phyloP scores from a whole-genome alignment of 2,888 invertebrate genomes.

The Scaptomyza parva region DNA sequence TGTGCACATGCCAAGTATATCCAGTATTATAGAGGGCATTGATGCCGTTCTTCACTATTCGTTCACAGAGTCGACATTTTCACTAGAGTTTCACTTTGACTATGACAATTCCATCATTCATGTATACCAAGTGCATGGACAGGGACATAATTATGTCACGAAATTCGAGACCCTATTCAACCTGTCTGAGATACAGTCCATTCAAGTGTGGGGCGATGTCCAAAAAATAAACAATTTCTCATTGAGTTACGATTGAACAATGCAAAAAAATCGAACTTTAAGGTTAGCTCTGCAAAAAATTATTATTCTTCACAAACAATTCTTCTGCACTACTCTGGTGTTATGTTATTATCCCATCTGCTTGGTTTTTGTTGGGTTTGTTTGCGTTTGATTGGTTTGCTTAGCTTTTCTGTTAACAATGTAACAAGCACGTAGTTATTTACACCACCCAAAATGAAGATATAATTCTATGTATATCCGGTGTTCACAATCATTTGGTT shows the following conservation, averaged over 20 bases:
- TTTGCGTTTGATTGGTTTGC: slow-evolving; percentile 12
- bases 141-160: slow-evolving; percentile 75
- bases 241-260: slow-evolving; percentile 72
- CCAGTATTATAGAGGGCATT: slow-evolving; percentile 45
- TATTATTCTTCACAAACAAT: slow-evolving; percentile 9
- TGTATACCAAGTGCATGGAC: slow-evolving; percentile 77
- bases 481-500: slow-evolving; percentile 26
- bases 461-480: slow-evolving; percentile 9
- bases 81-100: slow-evolving; percentile 80
- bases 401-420: slow-evolving; percentile 33
- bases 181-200: slow-evolving; percentile 77
- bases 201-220: slow-evolving; percentile 84
- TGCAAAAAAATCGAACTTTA: slow-evolving; percentile 11
- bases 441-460: slow-evolving; percentile 4
- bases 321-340: slow-evolving; percentile 8
- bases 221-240: slow-evolving; percentile 80
- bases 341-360: slow-evolving; percentile 1
- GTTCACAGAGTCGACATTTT: slow-evolving; percentile 82
- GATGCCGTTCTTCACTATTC: slow-evolving; percentile 68
- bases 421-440: slow-evolving; percentile 40
- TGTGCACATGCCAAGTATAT: slow-evolving; percentile 15
- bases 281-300: slow-evolving; percentile 58
- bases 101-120: slow-evolving; percentile 61
- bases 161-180: slow-evolving; percentile 73
- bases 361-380: slow-evolving; percentile 33